A percentile compares a stretch with the other conserved stretches of the same genome.
These are phyloP conservation scores for Rhinophrynus dorsalis DNA, from an alignment of 2,797 vertebrate genomes.

Conservation along the genomic window DNA sequence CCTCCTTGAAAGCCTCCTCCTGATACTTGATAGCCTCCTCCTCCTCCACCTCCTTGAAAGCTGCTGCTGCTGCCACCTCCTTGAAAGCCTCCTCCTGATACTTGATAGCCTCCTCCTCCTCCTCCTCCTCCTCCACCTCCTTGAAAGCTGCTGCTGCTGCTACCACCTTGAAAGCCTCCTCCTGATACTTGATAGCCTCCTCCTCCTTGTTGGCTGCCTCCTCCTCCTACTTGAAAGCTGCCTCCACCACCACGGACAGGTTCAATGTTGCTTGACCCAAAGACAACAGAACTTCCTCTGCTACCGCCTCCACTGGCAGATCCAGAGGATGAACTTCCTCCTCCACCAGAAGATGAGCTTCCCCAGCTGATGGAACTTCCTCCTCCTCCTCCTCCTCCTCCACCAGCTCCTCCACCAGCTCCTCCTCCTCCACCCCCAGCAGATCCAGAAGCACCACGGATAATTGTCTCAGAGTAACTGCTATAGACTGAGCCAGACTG, in stretches of 20 bases:
- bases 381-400: neutral
- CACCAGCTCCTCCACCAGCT: neutral
- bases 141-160: neutral
- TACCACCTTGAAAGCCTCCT: neutral
- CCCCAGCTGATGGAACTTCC: neutral
- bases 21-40: neutral
- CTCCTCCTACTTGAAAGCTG: neutral
- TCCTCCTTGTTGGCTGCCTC: too few relatives aligned
- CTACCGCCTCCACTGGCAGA: slow-evolving; percentile 5
- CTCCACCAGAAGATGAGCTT: neutral
- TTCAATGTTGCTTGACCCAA: too few relatives aligned
- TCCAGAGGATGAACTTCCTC: neutral
- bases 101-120: neutral
- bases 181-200: neutral
- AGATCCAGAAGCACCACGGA: neutral
- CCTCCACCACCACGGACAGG: neutral
- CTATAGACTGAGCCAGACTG: neutral
- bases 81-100: neutral
- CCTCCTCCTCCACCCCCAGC: neutral
- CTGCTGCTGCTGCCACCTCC: neutral
- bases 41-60: neutral
- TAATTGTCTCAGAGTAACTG: neutral
- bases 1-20: neutral
- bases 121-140: neutral
- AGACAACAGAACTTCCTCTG: neutral